Evolutionary conservation across 1,140 invertebrate species (phyloP), one percentile per base, ranked within the genome.

Genomic region (Holotrichia oblita): DNA sequence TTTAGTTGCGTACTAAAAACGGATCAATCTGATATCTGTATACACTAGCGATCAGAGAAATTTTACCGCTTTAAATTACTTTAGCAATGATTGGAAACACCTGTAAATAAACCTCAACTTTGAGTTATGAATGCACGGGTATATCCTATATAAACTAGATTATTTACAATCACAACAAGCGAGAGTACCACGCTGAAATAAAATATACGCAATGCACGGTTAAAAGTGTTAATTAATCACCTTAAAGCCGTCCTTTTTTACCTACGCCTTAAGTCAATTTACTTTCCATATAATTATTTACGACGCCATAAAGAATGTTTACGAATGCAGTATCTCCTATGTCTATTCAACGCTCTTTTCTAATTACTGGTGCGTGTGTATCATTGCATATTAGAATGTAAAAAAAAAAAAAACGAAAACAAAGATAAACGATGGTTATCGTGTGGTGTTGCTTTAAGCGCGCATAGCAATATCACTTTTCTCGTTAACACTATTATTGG

Each of bases 401-500:
- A 17, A 48, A 34, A 34, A 34, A 34, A 34, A 34, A 4, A 34
- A 34, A 34, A 34, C 27, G 27, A 34, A 34, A 34, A 34, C 27
- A 34, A 34, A 48, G 44, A 48, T 48, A n/a, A 55, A n/a, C n/a
- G 48, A 55, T 17, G 48, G 14, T 14, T 55, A 55, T 55, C 48
- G 48, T 55, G 14, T 55, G 6, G 48, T 55, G 48, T 55, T 55
- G 48, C 48, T 55, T 14, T 55, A 55, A 55, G 48, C 48, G 48
- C 6, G 48, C 6, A 55, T 17, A 17, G 48, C 48, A 17, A 55
- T 55, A 55, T 55, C 48, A 55, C 48, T 55, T 55, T 55, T 55
- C 48, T 55, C 48, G 48, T 55, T 55, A 55, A 55, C 48, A 55
- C 48, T 55, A 55, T 17, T 55, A 55, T 55, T 55, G 48, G 48